Evolutionary conservation across 2,113 vertebrate genomes (phyloP), one percentile per base, ranked within the genome.

Genomic region (Climacteris rufus): DNA sequence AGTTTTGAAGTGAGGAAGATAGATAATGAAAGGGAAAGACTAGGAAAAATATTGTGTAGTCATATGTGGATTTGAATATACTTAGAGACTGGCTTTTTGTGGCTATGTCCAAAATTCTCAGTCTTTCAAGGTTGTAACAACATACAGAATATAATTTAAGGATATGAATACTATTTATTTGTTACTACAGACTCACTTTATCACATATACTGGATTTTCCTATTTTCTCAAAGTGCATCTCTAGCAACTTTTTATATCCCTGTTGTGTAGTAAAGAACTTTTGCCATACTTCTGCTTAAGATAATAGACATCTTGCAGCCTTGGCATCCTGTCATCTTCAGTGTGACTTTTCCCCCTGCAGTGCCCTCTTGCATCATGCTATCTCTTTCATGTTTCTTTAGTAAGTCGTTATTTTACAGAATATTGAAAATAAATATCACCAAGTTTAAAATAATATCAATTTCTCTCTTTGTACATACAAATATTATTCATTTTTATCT

Each of bases 391-490:
- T 8, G 35, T 44, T 11, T 68, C 23, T 52, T 56, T 30, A 42
- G 10, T 23, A 59, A 10, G 37, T 53, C 2, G 1, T n/a, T 64
- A 33, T 76, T 80, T 76, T 44, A 6, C 6, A 31, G 13, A 18
- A 24, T 28, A 63, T 9, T 59, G 6, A 86, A 78, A 90, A 65
- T 13, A 56, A 35, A 13, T 33, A 49, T 23, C 4, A 40, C 15
- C 0, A 7, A 35, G 23, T 68, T 56, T 1, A 47, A 88, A 85
- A 1, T 0, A 45, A 10, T 33, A 37, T 25, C 59, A 2, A 2
- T 72, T 79, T 64, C 15, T 31, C 1, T 44, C 4, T 4, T 68
- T 78, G 63, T 39, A 5, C 64, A 31, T 47, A 39, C 5, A 56
- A 68, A 52, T 23, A 39, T 14, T 86, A 6, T 9, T 52, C 1